Evolutionary conservation across 2,113 vertebrate genomes (phyloP).

Genomic region (Macrotus californicus): DNA sequence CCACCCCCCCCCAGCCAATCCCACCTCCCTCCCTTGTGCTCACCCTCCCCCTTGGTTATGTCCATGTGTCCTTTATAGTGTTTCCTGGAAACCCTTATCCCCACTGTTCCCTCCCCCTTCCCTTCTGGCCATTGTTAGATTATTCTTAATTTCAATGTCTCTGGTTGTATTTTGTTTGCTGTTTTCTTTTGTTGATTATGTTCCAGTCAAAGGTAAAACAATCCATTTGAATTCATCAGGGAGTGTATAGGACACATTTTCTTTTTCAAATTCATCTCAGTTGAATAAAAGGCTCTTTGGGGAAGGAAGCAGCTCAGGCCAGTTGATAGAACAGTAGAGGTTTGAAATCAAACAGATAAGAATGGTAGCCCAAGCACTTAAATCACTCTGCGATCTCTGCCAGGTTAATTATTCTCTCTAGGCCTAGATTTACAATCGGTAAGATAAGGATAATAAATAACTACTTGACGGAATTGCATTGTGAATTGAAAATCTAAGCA

Average conservation of each 20-base stretch:
- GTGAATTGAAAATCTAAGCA: not conserved
- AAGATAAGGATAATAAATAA: not conserved
- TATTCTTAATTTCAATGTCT: too few species aligned
- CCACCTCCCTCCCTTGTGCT: too few species aligned
- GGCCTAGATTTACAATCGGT: not conserved
- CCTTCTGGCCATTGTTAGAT: too few species aligned
- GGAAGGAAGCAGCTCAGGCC: not conserved
- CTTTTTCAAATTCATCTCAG: not conserved
- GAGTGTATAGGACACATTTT: not conserved
- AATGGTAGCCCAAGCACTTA: not conserved
- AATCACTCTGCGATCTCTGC: not conserved
- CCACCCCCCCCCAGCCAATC: too few species aligned
- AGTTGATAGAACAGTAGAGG: not conserved
- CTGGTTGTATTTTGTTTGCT: too few species aligned
- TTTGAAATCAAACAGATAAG: constrained; percentile 17
- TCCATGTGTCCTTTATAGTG: too few species aligned
- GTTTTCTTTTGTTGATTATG: too few species aligned
- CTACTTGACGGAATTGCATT: not conserved
- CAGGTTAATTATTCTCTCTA: not conserved
- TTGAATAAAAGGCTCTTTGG: not conserved
- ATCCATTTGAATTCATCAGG: not conserved
- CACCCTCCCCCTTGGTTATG: too few species aligned
- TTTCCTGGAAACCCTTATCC: too few species aligned
- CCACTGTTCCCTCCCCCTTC: too few species aligned
- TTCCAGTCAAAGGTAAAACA: too few species aligned